Base-by-base conservation (phyloP, 1,140 invertebrate genomes). In the Plutomurus gul region DNA sequence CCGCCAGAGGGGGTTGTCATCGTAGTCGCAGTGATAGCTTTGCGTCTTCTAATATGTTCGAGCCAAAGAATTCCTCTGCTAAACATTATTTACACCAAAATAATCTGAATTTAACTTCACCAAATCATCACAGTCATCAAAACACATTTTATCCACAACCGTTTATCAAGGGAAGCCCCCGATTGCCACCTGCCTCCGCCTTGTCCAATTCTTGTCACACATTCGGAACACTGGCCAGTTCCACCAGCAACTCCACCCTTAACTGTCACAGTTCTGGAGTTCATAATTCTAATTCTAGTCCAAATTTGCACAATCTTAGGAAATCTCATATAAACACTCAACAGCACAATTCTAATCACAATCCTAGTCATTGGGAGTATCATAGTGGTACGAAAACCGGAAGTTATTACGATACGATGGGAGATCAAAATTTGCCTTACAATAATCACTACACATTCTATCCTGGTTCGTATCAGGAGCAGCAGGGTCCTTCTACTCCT, bases 121-220 rank as follows among this genome's bases (percentile, higher is more conserved):
- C 20, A 13, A 25, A 65, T 16, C 11, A 27, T 36, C 30, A 65
- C 56, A 36, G 18, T 51, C 47, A 51, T 51, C n/a, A 47, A 18
- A 20, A 33, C 16, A 5, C 56, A 18, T 30, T 65, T 65, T 56
- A 56, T 27, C 13, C 56, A 1, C 8, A 25, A 33, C 27, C 56
- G 5, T 36, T n/a, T 4, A 40, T 22, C 36, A 40, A 73, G 11
- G 13, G 22, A 25, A 20, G 22, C 10, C 71, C 33, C 60, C 13
- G 27, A 36, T 46, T 39, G 20, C 10, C 6, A 39, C 1, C 27
- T 22, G 13, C 18, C 71, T 73, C 36, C 40, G 20, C 71, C 18
- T 33, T 65, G 27, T 65, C 71, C 18, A 73, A 73, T 43, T 46
- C 71, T 10, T 73, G 71, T 43, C 56, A 65, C 56, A 65, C 56